Percentiles rank a stretch among this genome's conserved stretches.
phyloP scores from a whole-genome alignment of 2,888 invertebrate species.

The Nycteola revayana region DNA sequence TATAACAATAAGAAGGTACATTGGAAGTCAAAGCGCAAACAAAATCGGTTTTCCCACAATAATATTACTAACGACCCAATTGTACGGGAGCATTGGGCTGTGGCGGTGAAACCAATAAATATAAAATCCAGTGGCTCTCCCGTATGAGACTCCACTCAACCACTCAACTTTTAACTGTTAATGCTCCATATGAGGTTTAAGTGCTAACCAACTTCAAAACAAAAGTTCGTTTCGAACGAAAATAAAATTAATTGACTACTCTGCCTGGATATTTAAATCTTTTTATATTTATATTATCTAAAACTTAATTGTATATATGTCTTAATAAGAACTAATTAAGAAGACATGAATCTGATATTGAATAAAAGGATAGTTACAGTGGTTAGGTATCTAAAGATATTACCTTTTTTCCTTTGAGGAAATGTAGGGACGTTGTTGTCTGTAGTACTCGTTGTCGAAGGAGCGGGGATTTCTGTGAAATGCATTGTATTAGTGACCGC shows the following conservation, averaged over 20 bases:
- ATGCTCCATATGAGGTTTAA: constrained; percentile 42
- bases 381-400: constrained; percentile 5
- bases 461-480: constrained; percentile 91
- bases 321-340: constrained; percentile 26
- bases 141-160: constrained; percentile 53
- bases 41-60: constrained; percentile 77
- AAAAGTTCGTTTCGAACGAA: constrained; percentile 26
- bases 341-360: constrained; percentile 12
- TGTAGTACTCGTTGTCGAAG: constrained; percentile 86
- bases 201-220: constrained; percentile 43
- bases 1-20: constrained; percentile 73
- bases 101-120: constrained; percentile 77
- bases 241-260: constrained; percentile 39
- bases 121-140: constrained; percentile 72
- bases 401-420: constrained; percentile 85
- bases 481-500: constrained; percentile 1
- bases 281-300: too few relatives aligned
- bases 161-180: constrained; percentile 52
- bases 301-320: too few relatives aligned
- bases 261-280: too few relatives aligned
- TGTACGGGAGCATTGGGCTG: constrained; percentile 73
- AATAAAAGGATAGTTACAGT: constrained; percentile 10
- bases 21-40: constrained; percentile 77
- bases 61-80: constrained; percentile 80
- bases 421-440: constrained; percentile 81